A percentile compares a stretch with the other conserved stretches of the same genome.
Conservation (phyloP, 2,113 vertebrate genomes). For the Rhinichthys klamathensis region DNA sequence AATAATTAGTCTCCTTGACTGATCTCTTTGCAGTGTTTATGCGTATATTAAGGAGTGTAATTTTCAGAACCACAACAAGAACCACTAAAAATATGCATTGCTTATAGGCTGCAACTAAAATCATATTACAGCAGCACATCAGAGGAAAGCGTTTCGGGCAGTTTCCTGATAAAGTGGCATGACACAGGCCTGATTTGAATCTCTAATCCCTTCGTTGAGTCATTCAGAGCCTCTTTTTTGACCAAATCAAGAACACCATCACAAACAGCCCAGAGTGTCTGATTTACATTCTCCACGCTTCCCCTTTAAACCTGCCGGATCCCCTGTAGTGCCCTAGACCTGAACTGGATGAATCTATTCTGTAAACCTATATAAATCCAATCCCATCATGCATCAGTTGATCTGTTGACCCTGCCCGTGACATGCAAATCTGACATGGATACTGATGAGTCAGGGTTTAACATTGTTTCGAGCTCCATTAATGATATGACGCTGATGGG, state of each 20-base stretch:
- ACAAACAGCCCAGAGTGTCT: background rate
- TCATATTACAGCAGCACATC: background rate
- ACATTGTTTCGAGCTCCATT: background rate
- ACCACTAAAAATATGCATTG: background rate
- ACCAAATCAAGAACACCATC: background rate
- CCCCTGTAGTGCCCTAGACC: background rate
- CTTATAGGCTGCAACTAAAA: slow-evolving; percentile 3
- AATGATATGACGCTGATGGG: background rate
- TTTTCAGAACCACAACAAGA: slow-evolving; percentile 2
- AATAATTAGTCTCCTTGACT: too few relatives aligned
- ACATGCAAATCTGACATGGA: slow-evolving; percentile 5
- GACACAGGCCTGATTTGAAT: slow-evolving; percentile 16
- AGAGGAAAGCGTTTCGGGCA: slow-evolving; percentile 5
- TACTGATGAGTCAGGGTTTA: background rate
- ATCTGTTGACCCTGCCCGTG: slow-evolving; percentile 12
- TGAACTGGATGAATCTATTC: background rate
- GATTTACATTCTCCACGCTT: background rate
- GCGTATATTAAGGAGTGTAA: background rate
- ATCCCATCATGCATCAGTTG: background rate
- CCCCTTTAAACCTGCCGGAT: slow-evolving; percentile 13
- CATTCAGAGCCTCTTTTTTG: background rate
- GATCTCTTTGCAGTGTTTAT: slow-evolving; percentile 17
- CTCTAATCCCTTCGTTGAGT: background rate
- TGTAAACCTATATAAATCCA: slow-evolving; percentile 7
- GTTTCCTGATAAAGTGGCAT: background rate